Conservation (phyloP, 2,888 invertebrate genomes). For the Agrenia bidenticulata region DNA sequence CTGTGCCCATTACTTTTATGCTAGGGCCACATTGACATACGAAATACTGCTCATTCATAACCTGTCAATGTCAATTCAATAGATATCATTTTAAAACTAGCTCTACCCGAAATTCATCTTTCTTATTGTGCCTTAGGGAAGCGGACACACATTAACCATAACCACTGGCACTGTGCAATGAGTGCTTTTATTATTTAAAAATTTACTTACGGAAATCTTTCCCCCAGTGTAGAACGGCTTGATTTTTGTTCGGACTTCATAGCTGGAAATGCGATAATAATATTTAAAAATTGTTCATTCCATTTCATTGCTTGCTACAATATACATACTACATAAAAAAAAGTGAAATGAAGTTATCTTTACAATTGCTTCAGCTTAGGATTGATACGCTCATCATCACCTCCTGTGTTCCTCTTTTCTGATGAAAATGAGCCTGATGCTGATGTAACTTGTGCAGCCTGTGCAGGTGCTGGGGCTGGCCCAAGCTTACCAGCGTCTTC, state of each 20-base stretch:
- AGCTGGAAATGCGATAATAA: no score
- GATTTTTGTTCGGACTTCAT: constrained; percentile 70
- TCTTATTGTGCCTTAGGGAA: not conserved
- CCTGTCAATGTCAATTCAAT: constrained; percentile 30
- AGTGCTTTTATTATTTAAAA: no score
- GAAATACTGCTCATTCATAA: constrained; percentile 58
- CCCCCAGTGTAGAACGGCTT: constrained; percentile 82
- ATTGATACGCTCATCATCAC: constrained; percentile 40
- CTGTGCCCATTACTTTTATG: constrained; percentile 65
- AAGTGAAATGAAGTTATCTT: constrained; percentile 13
- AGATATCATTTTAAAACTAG: no score
- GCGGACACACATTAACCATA: no score
- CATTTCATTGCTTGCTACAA: not conserved
- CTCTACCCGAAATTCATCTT: no score
- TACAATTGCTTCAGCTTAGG: constrained; percentile 50
- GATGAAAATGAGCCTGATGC: constrained; percentile 10
- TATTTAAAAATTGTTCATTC: not conserved
- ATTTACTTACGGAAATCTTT: constrained; percentile 62
- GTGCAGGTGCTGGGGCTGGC: not conserved
- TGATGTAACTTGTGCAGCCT: not conserved
- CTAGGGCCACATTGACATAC: constrained; percentile 74
- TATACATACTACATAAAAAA: not conserved
- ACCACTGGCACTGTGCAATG: no score
- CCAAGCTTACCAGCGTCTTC: not conserved
- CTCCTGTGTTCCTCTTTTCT: constrained; percentile 20